phyloP scores from a whole-genome alignment of 2,888 invertebrate genomes.

The Hymenopus coronatus region DNA sequence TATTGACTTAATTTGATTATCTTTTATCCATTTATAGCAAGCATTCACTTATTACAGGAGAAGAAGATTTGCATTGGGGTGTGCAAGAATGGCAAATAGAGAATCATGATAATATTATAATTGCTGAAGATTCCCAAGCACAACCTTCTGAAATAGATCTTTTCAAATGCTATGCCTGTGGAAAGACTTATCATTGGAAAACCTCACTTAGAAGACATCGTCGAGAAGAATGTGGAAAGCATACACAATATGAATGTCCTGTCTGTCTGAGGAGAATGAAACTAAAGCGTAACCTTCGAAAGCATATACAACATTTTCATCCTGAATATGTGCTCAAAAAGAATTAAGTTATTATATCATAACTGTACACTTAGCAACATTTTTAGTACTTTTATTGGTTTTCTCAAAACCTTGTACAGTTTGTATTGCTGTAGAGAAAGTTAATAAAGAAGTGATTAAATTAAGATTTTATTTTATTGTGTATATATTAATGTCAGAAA shows the following conservation, averaged over 20 bases:
- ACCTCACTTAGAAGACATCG: conserved; percentile 39
- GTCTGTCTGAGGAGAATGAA: conserved; percentile 45
- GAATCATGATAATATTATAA: neutral
- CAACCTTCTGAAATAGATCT: neutral
- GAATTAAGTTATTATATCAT: neutral
- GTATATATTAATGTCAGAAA: neutral
- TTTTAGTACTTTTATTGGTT: neutral
- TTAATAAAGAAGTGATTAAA: neutral
- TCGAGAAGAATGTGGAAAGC: conserved; percentile 41
- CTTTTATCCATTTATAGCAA: neutral
- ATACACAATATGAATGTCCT: conserved; percentile 42
- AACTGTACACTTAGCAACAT: neutral
- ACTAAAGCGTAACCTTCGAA: conserved; percentile 35
- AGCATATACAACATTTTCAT: conserved; percentile 21
- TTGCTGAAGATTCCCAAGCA: neutral
- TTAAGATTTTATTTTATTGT: neutral
- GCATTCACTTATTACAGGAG: neutral
- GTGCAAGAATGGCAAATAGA: neutral
- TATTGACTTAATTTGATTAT: neutral
- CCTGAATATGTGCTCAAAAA: neutral
- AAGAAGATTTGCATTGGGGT: neutral
- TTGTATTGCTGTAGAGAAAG: neutral
- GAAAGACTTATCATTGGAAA: conserved; percentile 38
- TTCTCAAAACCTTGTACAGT: neutral
- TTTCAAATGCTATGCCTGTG: conserved; percentile 59